phyloP scores from a whole-genome alignment of 2,113 vertebrate genomes.

The Corythaeola cristata region DNA sequence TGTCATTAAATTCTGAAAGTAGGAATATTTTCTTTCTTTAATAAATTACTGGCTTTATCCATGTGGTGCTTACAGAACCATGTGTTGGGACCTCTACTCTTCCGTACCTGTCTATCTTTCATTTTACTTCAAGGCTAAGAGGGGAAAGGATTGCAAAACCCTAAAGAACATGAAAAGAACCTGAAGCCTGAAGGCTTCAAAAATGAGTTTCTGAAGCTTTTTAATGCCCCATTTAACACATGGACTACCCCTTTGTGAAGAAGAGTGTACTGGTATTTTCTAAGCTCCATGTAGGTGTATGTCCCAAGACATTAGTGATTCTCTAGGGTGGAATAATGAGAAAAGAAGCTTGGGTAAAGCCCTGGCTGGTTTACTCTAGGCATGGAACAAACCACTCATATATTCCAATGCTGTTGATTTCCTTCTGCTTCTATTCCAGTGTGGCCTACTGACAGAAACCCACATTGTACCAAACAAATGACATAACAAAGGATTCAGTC shows the following conservation, averaged over 20 bases:
- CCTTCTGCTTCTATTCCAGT: not conserved
- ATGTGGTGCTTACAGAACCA: not conserved
- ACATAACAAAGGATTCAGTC: not conserved
- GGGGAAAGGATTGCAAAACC: not conserved
- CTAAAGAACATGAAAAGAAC: not conserved
- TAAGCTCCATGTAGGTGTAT: not conserved
- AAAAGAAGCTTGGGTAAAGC: not conserved
- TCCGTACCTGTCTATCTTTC: not conserved
- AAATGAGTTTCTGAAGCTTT: not conserved
- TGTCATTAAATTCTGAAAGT: not conserved
- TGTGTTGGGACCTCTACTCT: not conserved
- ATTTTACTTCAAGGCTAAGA: not conserved
- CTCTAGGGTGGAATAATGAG: not conserved
- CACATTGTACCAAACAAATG: not conserved
- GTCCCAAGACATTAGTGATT: not conserved
- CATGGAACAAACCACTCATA: not conserved
- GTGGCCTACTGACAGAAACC: not conserved
- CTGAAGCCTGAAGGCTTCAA: not conserved
- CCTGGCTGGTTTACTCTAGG: not conserved
- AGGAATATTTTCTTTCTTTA: not conserved
- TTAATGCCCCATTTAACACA: not conserved
- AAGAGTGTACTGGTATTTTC: not conserved
- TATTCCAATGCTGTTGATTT: not conserved
- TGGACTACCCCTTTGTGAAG: not conserved
- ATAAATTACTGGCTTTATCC: not conserved